These are phyloP conservation scores for Eidolon dupreanum DNA, from an alignment of 2,797 vertebrate species.

Conservation along the genomic window DNA sequence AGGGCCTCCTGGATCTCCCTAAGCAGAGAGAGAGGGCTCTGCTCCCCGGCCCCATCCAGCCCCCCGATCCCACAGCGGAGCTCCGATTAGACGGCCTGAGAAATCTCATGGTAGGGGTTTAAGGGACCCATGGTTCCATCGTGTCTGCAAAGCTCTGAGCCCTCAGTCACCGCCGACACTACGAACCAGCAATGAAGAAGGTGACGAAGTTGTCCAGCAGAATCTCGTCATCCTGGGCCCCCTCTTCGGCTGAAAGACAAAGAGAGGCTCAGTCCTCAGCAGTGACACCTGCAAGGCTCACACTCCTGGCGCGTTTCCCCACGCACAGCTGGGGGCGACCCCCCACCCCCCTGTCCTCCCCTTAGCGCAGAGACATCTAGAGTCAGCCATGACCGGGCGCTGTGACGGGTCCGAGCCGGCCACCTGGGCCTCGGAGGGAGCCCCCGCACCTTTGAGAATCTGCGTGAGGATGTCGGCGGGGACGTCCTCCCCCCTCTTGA, in stretches of 20 bases:
- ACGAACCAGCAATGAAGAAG: conserved; percentile 94
- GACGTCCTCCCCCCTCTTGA: conserved; percentile 87
- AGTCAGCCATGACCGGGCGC: not conserved
- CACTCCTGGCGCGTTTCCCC: not conserved
- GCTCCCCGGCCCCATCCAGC: not conserved
- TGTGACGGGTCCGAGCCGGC: not conserved
- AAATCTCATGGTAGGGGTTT: not conserved
- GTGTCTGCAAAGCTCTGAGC: not conserved
- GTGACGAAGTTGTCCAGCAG: conserved; percentile 96
- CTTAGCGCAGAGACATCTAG: not conserved
- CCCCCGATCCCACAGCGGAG: fast-evolving
- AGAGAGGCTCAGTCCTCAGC: not conserved
- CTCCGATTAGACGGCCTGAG: not conserved
- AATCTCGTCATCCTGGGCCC: conserved; percentile 88
- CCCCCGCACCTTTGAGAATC: conserved; percentile 90
- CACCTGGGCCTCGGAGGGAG: fast-evolving
- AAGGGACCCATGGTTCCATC: fast-evolving
- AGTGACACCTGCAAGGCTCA: fast-evolving
- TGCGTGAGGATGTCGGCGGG: conserved; percentile 93
- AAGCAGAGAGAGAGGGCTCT: not conserved
- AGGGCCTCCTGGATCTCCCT: not conserved
- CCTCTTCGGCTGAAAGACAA: conserved; percentile 86
- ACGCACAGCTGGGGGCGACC: fast-evolving
- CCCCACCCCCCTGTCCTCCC: not conserved
- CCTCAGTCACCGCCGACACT: not conserved